phyloP scores from a whole-genome alignment of 2,113 vertebrate genomes.

The Centrocercus urophasianus region DNA sequence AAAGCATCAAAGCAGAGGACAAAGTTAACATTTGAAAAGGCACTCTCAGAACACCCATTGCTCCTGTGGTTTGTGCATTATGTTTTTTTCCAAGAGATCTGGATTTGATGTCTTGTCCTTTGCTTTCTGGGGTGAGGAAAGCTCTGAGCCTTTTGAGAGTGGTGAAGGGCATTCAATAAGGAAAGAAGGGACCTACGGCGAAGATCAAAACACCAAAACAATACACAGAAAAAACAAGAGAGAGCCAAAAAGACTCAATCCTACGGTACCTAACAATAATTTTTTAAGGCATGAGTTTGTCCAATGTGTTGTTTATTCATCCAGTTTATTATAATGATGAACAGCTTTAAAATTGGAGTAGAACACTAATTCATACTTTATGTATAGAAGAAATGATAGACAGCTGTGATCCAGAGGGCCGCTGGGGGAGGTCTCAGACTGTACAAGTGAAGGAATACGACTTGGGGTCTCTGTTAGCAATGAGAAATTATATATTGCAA shows the following conservation, averaged over 20 bases:
- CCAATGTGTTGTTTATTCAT: constrained; percentile 54
- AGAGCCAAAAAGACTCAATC: neutral
- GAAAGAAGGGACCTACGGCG: constrained; percentile 37
- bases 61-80: constrained; percentile 54
- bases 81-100: constrained; percentile 55
- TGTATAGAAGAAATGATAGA: constrained; percentile 49
- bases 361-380: constrained; percentile 53
- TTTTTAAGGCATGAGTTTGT: constrained; percentile 47
- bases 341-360: constrained; percentile 61
- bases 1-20: constrained; percentile 18
- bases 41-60: constrained; percentile 38
- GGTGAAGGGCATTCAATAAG: neutral
- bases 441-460: neutral
- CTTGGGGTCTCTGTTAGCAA: neutral
- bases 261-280: constrained; percentile 30
- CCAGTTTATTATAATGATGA: constrained; percentile 55
- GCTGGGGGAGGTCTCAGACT: neutral
- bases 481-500: constrained; percentile 34
- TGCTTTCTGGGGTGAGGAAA: constrained; percentile 16
- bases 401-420: constrained; percentile 23
- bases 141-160: neutral
- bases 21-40: constrained; percentile 19
- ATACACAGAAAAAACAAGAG: neutral
- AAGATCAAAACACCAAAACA: constrained; percentile 53
- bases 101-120: constrained; percentile 69